Conservation (phyloP, 2,888 invertebrate species). For the Phortica magna region DNA sequence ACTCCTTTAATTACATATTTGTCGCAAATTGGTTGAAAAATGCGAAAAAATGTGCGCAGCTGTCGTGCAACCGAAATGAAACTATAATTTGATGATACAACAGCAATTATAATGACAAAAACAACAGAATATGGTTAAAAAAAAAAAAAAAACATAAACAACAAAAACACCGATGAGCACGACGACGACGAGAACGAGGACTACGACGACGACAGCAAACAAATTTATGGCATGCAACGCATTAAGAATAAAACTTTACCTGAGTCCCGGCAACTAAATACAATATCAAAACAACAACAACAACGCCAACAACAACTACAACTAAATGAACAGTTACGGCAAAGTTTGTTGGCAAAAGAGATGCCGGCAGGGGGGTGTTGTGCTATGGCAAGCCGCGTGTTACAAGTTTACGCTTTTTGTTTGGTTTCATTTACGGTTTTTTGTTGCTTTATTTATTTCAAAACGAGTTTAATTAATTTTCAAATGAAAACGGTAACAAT, state of each 20-base stretch:
- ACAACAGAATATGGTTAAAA: not conserved
- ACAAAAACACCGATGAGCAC: not conserved
- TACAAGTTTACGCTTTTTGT: not conserved
- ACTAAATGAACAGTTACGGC: not conserved
- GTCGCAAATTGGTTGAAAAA: not conserved
- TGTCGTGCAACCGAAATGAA: not conserved
- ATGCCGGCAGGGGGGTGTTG: too few species aligned
- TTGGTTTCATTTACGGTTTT: not conserved
- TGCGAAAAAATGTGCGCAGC: not conserved
- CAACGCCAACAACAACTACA: not conserved
- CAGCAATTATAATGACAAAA: constrained; percentile 11
- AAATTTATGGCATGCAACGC: constrained; percentile 4
- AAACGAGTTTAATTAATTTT: not conserved
- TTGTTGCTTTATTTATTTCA: too few species aligned
- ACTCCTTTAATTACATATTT: not conserved
- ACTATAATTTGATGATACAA: constrained; percentile 13
- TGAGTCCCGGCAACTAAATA: not conserved
- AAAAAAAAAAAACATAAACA: not conserved
- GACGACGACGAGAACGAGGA: not conserved
- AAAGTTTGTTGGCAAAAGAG: not conserved
- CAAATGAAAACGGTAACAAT: not conserved
- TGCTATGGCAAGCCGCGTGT: not conserved
- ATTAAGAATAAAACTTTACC: not conserved
- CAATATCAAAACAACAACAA: not conserved
- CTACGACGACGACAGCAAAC: not conserved